A percentile compares a stretch with the other conserved stretches of the same genome.
phyloP scores from a whole-genome alignment of 2,888 invertebrate genomes.

The Rotaria sp. region DNA sequence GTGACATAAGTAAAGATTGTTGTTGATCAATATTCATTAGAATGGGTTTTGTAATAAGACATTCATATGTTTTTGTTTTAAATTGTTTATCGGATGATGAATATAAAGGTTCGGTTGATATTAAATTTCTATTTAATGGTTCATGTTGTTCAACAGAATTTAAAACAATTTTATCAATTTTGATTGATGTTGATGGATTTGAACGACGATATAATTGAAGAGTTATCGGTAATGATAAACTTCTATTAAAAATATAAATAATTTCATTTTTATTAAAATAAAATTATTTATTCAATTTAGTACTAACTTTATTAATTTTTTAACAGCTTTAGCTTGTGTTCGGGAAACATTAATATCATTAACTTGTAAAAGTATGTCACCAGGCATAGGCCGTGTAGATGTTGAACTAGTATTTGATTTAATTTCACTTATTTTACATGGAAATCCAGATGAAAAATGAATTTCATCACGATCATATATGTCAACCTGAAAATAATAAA shows the following conservation, averaged over 20 bases:
- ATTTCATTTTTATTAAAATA: neutral
- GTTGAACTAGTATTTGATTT: neutral
- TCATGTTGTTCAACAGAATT: slow-evolving; percentile 28
- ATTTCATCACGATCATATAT: slow-evolving; percentile 23
- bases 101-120: neutral
- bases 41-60: neutral
- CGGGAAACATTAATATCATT: slow-evolving; percentile 8
- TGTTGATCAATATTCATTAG: neutral
- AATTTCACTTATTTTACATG: neutral
- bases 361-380: neutral
- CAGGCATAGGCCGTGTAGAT: neutral
- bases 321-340: slow-evolving; percentile 16
- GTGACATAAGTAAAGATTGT: slow-evolving; percentile 14
- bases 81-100: neutral
- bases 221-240: neutral
- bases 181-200: neutral
- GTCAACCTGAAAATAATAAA: neutral
- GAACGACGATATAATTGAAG: slow-evolving; percentile 7
- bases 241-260: neutral
- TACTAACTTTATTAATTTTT: neutral
- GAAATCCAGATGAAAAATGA: neutral
- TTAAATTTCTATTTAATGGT: neutral
- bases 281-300: neutral
- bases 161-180: neutral
- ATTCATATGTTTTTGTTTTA: neutral